A percentile compares a stretch with the other conserved stretches of the same genome.
Evolutionary conservation across 1,140 invertebrate species (phyloP).

Genomic region (Diploscapter pachys): DNA sequence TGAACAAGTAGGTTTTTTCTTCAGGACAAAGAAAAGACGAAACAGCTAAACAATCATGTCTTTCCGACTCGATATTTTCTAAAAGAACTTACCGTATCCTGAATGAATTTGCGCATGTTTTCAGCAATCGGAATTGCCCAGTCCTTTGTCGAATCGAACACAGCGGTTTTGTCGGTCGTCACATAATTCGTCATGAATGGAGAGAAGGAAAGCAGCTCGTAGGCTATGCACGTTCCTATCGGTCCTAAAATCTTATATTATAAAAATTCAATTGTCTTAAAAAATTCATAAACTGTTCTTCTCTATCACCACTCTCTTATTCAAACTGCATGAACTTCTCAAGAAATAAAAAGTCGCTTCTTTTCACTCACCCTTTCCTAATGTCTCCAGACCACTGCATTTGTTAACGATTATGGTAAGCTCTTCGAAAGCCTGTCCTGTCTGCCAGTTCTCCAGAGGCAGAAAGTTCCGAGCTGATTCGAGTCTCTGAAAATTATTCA

Average conservation of each 20-base stretch:
- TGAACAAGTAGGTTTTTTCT: too few species aligned
- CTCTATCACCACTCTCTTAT: too few species aligned
- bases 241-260: conserved; percentile 1
- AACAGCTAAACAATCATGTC: too few species aligned
- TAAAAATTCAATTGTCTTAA: neutral
- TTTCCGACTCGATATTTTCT: too few species aligned
- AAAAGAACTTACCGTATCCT: too few species aligned
- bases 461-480: conserved; percentile 20
- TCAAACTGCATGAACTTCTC: too few species aligned
- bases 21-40: too few species aligned
- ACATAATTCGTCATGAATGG: conserved; percentile 25
- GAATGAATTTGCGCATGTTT: too few species aligned
- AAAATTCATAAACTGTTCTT: too few species aligned
- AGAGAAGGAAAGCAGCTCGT: conserved; percentile 27
- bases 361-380: neutral
- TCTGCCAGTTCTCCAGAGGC: conserved; percentile 2
- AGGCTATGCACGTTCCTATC: conserved; percentile 23
- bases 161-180: neutral
- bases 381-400: conserved; percentile 10
- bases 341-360: too few species aligned
- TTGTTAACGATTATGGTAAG: neutral
- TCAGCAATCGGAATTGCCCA: too few species aligned
- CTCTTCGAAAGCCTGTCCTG: neutral
- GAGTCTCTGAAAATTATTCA: conserved; percentile 23
- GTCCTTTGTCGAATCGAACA: too few species aligned